Percentiles rank a stretch among this genome's conserved stretches.
Conservation (phyloP, 2,113 vertebrate species). For the Psittacus erithacus region DNA sequence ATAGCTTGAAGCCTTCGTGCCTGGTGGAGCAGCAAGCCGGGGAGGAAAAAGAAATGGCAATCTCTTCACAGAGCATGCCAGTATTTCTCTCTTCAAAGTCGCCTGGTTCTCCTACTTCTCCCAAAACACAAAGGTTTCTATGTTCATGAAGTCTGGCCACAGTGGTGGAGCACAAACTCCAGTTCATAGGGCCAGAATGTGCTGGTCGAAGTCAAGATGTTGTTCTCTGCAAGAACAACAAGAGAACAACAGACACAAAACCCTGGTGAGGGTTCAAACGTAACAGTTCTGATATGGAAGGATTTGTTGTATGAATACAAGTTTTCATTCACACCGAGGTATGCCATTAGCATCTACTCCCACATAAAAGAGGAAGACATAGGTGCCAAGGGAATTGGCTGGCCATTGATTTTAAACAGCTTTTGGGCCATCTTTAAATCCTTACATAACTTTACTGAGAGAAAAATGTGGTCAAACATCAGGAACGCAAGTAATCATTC, state of each 20-base stretch:
- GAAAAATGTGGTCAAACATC: neutral
- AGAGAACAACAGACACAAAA: neutral
- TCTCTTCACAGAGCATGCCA: neutral
- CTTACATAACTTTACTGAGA: neutral
- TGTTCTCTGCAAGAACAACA: neutral
- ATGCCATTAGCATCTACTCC: neutral
- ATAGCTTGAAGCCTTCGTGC: neutral
- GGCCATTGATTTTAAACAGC: neutral
- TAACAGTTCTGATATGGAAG: neutral
- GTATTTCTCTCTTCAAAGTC: neutral
- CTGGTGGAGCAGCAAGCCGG: neutral
- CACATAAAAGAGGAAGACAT: neutral
- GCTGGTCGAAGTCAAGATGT: neutral
- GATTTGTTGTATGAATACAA: neutral
- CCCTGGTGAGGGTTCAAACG: accelerated
- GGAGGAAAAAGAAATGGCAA: neutral
- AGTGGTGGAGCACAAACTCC: neutral
- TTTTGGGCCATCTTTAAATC: neutral
- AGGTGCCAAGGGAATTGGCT: neutral
- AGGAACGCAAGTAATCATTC: neutral
- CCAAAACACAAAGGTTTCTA: neutral
- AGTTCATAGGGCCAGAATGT: accelerated
- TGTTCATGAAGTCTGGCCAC: accelerated
- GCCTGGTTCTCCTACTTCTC: neutral
- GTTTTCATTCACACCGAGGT: neutral